Evolutionary conservation across 1,140 invertebrate species (phyloP), one percentile per base, ranked within the genome.

Genomic region (Prorops nasuta): DNA sequence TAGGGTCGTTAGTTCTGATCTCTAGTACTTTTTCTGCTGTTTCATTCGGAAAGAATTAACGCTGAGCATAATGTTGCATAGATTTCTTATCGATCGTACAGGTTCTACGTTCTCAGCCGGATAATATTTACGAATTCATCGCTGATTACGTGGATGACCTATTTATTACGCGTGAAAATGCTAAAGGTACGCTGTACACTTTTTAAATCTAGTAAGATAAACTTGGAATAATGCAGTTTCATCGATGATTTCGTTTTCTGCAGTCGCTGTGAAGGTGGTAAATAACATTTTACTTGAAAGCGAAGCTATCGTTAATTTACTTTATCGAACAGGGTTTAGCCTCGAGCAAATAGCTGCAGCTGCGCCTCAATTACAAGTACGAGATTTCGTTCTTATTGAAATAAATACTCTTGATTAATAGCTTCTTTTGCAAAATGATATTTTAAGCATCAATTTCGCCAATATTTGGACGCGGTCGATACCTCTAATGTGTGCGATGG

Each of bases 91-190:
- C n/a, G 19, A 17, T 16, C 15, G 14, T 38, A 31, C 44, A 80
- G 77, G 76, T 86, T 3, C 61, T 88, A 1, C 73, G 85, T 24
- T 77, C 70, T 17, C 84, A 88, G 56, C 86, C 86, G 0, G 59
- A 66, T 17, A 71, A 84, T 19, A 77, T 87, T 3, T 83, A 80
- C 55, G 74, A 74, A 49, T 89, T 86, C 59, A 83, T 88, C 57
- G 80, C 86, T 2, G 84, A 87, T 63, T 89, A 88, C 62, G 67
- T 86, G 6, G 84, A 86, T 42, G 80, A 80, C 1, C 68, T 88
- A 16, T 71, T 88, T 15, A 81, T 86, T 12, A 85, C 84, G 0
- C 76, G 86, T n/a, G 86, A 88, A 68, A 81, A 81, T 60, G 70
- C 76, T 0, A 74, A 77, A 76, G 70, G 78, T 79, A 61, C 28